Evolutionary conservation across 2,888 invertebrate species (phyloP), one percentile per base, ranked within the genome.

Genomic region (Hypomecis atomaria): DNA sequence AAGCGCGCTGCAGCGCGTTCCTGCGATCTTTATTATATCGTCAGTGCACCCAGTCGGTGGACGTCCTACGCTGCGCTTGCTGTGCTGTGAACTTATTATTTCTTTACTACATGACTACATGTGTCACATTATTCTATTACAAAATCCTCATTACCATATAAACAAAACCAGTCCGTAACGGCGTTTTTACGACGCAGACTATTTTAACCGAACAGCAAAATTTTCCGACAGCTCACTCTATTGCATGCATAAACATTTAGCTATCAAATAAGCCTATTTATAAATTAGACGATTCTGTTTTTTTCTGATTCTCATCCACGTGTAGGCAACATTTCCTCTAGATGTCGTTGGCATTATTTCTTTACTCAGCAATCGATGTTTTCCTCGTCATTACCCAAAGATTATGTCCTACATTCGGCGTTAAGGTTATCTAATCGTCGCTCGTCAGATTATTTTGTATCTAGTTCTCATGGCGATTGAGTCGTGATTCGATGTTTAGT

Each of bases 381-480:
- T 33, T 45, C 38, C 33, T 49, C 33, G 11, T 52, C 49, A 50
- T 52, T 62, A 64, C 62, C 59, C 40, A 65, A 63, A 67, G 59
- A 65, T 57, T 68, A 65, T 71, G 66, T 59, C 66, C 69, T 59
- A 70, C 67, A 71, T 72, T 59, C 59, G 60, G 65, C 65, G 65
- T 55, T 61, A 56, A 59, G 63, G 47, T 71, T 74, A 75, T 75
- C 73, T 75, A 64, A 74, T 76, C 67, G 47, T 49, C 37, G 36
- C 58, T 50, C 59, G 43, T 49, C 52, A 49, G 45, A 48, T 38
- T 52, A 62, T 60, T 61, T 49, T 64, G 47, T 55, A 10, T 49
- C 56, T 57, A 62, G 49, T 36, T 6, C 5, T 1, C 34, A 53
- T 61, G 49, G 33, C 9, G 44, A 56, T 69, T 54, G n/a, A 50